A percentile compares a stretch with the other conserved stretches of the same genome.
Evolutionary conservation across 2,888 invertebrate genomes (phyloP).

Genomic region (Punctoribates punctum): DNA sequence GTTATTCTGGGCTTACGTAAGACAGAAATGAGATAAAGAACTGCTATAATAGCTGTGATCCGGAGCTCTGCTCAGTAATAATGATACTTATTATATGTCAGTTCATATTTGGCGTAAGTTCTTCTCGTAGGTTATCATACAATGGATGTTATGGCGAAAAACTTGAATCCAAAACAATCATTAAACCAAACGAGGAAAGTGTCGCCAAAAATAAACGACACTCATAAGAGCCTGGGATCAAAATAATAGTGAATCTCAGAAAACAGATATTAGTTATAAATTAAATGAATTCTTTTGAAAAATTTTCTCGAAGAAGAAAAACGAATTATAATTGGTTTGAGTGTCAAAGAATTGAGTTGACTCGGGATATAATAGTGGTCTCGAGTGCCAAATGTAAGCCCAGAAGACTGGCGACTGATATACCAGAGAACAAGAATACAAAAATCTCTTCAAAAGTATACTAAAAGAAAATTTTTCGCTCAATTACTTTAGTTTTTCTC

Average conservation of each 20-base stretch:
- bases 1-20: background rate
- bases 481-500: background rate
- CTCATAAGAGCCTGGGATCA: too few species aligned
- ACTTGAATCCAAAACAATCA: constrained; percentile 2
- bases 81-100: constrained; percentile 23
- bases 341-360: too few species aligned
- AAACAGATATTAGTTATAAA: too few species aligned
- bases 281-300: too few species aligned
- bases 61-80: constrained; percentile 5
- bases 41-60: constrained; percentile 1
- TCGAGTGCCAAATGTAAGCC: too few species aligned
- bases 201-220: too few species aligned
- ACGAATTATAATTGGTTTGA: too few species aligned
- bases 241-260: too few species aligned
- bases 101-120: background rate
- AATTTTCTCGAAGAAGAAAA: too few species aligned
- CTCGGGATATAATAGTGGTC: too few species aligned
- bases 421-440: too few species aligned
- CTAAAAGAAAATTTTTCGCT: background rate
- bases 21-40: constrained; percentile 1
- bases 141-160: background rate
- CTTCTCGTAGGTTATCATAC: background rate
- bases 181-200: background rate
- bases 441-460: background rate
- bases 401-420: too few species aligned